Evolutionary conservation across 2,113 vertebrate species (phyloP), one percentile per base, ranked within the genome.

Genomic region (Acanthisitta chloris): DNA sequence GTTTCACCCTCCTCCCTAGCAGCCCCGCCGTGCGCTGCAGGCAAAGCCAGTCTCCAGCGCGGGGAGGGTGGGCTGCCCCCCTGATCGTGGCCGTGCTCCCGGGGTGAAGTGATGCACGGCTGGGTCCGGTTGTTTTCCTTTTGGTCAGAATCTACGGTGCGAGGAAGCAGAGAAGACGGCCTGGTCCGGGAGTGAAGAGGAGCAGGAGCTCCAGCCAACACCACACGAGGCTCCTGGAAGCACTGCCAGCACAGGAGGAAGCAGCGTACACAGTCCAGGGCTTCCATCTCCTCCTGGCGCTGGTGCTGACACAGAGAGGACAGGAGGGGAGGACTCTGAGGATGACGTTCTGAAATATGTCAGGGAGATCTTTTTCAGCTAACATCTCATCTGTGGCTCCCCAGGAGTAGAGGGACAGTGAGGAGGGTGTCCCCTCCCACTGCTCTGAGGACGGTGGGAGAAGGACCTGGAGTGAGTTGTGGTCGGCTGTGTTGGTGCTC

Each of bases 301-400:
- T 1, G 31, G 4, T 14, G 69, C 31, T 5, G 13, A 29, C 0
- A 14, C 52, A 11, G 29, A 87, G 46, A 55, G 36, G 43, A 46
- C 78, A 6, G 80, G n/a, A 48, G 9, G 43, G 0, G 49, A 86
- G 38, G 72, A 98, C 15, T 83, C 97, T 2, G 36, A 92, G 11
- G 97, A 97, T 0, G 98, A 98, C 29, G 86, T 21, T 17, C 72
- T 98, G 72, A 98, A 97, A 85, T 98, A 97, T 0, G 98, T 98
- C 78, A 90, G 97, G 69, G 98, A 98, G 92, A 98, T 98, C 31
- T 98, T 98, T 73, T 98, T 98, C 92, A 97, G 94, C 54, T 98
- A 34, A 95, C 1, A 6, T 29, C 16, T 14, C 2, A 14, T 62
- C 10, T 51, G 24, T 2, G 6, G 33, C 34, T 64, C 14, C 13